Base-by-base conservation (phyloP, 2,888 invertebrate genomes). In the Cotesia congregata region DNA sequence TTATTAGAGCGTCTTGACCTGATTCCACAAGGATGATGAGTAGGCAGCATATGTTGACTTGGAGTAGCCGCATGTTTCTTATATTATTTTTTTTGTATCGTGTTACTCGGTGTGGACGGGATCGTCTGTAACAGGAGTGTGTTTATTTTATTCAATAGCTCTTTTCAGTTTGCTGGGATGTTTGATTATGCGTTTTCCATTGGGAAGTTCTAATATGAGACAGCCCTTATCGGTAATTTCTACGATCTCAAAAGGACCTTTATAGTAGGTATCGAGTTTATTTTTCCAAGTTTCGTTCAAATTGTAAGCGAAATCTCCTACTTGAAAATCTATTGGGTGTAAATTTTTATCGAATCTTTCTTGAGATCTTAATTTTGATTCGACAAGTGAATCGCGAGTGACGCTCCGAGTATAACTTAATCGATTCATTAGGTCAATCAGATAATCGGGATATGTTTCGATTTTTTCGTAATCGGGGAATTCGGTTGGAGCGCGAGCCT, bases 251-350 rank as follows among this genome's bases (percentile, higher is more conserved):
- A 40, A 72, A 7, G 76, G 76, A 6, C 65, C 71, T 0, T 12
- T 2, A 30, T 75, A 75, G 1, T 75, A 17, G n/a, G 2, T n/a
- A 39, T 64, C 71, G 4, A 75, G n/a, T 71, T 75, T 75, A 9
- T 62, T 62, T 38, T 40, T 71, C 41, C 59, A 6, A 2, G 71
- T 40, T 70, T 71, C 75, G 15, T 71, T 75, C n/a, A 71, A 7
- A 2, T 76, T 12, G 17, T 75, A 72, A 20, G 67, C 73, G 30
- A 30, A 30, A 3, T 30, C 30, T 30, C 30, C 30, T 1, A 30
- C 30, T 30, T 30, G 2, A 30, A 76, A 75, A 17, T 41, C 30
- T 9, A 64, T 1, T 5, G 61, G 17, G 2, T 67, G 60, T 15
- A 64, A 4, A 6, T 9, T 61, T 38, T 62, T 60, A 73, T 78